Percentiles rank a stretch among this genome's conserved stretches.
phyloP scores from a whole-genome alignment of 2,888 invertebrate species.

The Kuschelorhynchus macadamiae region DNA sequence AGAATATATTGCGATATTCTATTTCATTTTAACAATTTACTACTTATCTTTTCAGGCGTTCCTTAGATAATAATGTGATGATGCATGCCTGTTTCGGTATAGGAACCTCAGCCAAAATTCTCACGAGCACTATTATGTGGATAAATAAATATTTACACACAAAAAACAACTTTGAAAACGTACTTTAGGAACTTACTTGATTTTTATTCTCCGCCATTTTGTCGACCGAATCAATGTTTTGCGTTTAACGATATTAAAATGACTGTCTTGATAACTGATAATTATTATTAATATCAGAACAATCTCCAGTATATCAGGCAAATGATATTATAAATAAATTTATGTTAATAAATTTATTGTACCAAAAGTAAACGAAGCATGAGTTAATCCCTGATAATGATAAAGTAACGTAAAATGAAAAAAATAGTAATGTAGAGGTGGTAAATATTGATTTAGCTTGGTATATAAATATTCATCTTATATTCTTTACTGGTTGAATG shows the following conservation, averaged over 20 bases:
- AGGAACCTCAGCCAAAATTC: no score
- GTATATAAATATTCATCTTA: constrained; percentile 27
- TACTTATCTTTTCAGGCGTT: no score
- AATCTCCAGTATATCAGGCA: constrained; percentile 46
- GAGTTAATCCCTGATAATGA: constrained; percentile 45
- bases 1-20: no score
- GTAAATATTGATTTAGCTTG: constrained; percentile 46
- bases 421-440: constrained; percentile 28
- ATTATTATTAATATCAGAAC: constrained; percentile 53
- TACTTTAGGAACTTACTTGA: constrained; percentile 29
- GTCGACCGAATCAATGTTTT: constrained; percentile 31
- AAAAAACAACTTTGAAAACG: no score
- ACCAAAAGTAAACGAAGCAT: constrained; percentile 37
- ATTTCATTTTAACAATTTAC: no score
- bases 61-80: no score
- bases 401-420: constrained; percentile 27
- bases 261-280: constrained; percentile 57
- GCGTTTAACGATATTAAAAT: constrained; percentile 57
- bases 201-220: constrained; percentile 36
- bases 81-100: no score
- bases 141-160: no score
- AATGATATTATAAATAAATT: constrained; percentile 52
- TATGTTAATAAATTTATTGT: constrained; percentile 51
- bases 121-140: no score
- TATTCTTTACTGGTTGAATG: not conserved